phyloP scores from a whole-genome alignment of 1,140 invertebrate species.

The Thaumetopoea pityocampa region DNA sequence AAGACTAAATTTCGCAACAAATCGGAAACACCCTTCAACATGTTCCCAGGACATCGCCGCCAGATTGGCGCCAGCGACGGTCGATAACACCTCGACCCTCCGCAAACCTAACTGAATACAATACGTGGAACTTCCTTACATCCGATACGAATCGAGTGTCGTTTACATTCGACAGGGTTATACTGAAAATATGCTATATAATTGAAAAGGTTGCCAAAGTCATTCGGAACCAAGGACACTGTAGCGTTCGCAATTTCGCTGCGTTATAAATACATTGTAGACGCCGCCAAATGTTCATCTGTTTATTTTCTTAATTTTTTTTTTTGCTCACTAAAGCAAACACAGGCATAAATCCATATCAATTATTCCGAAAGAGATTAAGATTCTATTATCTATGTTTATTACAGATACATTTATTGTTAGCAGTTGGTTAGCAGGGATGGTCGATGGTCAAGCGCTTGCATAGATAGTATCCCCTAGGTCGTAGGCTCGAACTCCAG shows the following conservation, averaged over 20 bases:
- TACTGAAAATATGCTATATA: conserved; percentile 7
- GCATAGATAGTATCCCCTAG: no score
- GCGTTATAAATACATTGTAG: conserved; percentile 7
- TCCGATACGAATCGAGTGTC: neutral
- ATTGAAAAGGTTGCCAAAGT: neutral
- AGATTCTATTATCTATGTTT: no score
- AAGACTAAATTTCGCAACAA: no score
- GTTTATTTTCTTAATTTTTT: conserved; percentile 22
- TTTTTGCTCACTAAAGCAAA: conserved; percentile 3
- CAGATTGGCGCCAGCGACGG: conserved; percentile 30
- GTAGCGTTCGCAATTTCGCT: neutral
- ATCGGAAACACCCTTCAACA: conserved; percentile 14
- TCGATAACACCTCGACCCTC: conserved; percentile 27
- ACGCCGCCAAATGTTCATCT: conserved; percentile 27
- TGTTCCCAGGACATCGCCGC: conserved; percentile 14
- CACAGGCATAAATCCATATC: no score
- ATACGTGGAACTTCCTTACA: neutral
- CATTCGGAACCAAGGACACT: neutral
- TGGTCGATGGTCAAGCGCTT: no score
- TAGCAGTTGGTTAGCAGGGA: no score
- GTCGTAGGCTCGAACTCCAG: no score
- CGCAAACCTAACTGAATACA: conserved; percentile 11
- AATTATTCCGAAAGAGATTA: no score
- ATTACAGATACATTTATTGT: no score
- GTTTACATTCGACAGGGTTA: conserved; percentile 4